Base-by-base conservation (phyloP, 2,113 vertebrate species). In the Parotia lawesii region DNA sequence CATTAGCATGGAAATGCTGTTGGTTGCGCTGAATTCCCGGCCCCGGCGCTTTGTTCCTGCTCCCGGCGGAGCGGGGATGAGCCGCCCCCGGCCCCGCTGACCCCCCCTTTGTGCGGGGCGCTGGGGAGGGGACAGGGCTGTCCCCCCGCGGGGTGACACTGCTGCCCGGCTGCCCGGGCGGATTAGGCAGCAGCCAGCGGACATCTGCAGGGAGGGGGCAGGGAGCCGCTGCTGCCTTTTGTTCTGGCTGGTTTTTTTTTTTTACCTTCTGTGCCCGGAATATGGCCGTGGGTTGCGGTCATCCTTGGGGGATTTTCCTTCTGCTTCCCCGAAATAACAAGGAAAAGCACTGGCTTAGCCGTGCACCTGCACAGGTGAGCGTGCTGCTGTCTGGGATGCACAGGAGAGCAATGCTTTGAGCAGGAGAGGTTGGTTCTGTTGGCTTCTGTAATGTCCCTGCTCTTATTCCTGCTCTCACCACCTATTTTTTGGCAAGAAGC, bases 1-100 rank as follows among this genome's bases (percentile, higher is more conserved):
- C 91, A 91, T 96, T 94, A 93, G 84, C 94, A 92, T 89, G 91
- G 95, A n/a, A 92, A 79, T 82, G 91, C 94, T 33, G 50, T 6
- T 4, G 94, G 29, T 44, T 4, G 85, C 44, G 54, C 67, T 23
- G 47, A 11, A 89, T 89, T 61, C 86, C 73, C 67, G 80, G 92
- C 72, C 79, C 75, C 85, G 15, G 17, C 51, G 88, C 93, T 96
- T 94, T 96, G 95, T 96, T 96, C 91, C 28, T 17, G 95, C 95
- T 86, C 33, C 0, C 3, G 58, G 74, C 54, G 9, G 87, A 86
- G 87, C 69, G 2, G 45, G 4, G 60, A 19, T 33, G 12, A 76
- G 7, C 85, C 35, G 7, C 48, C 71, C 24, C 76, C 61, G 37
- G 82, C 82, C 71, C 67, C 23, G 19, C 37, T 20, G 85, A 65